Base-by-base conservation (phyloP, 1,140 invertebrate species). In the Drosophila ananassae region DNA sequence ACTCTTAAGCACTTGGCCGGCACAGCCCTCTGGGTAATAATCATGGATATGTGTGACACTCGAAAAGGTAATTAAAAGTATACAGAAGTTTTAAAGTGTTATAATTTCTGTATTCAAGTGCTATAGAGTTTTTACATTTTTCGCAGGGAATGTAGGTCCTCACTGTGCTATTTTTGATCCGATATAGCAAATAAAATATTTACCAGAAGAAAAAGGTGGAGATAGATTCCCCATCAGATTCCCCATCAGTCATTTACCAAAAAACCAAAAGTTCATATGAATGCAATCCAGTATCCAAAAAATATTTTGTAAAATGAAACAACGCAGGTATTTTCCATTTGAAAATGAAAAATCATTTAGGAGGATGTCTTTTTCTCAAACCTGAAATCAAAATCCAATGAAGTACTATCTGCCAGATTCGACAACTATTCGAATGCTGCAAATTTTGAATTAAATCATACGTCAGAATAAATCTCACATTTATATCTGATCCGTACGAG, bases 171-270 rank as follows among this genome's bases (percentile, higher is more conserved):
- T 56, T 54, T 76, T 59, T 75, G 48, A 39, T n/a, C 41, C 48
- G 51, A 76, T 76, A 76, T 68, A 60, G 73, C 50, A 75, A 76
- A 76, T 76, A 68, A 76, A 61, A 68, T 76, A 76, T 76, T 76
- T 61, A 76, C 76, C 51, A 76, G 72, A 62, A 76, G 17, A 25
- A n/a, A 22, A n/a, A 5, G 12, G 25, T 0, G n/a, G 10, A 39
- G 51, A 2, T 21, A 3, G 3, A 24, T 28, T 37, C 60, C 41
- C 73, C 76, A 76, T 76, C 73, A 76, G 60, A 76, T 73, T 73
- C 73, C 53, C 47, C 22, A 39, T 37, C 54, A 59, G 61, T 21
- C 60, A 67, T 17, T 51, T 13, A 1, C 1, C 17, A 48, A 46
- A 50, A 28, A 25, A 34, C 13, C 12, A 2, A 30, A 41, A 53